Evolutionary conservation across 2,888 invertebrate species (phyloP), one percentile per base, ranked within the genome.

Genomic region (Erebia palarica): DNA sequence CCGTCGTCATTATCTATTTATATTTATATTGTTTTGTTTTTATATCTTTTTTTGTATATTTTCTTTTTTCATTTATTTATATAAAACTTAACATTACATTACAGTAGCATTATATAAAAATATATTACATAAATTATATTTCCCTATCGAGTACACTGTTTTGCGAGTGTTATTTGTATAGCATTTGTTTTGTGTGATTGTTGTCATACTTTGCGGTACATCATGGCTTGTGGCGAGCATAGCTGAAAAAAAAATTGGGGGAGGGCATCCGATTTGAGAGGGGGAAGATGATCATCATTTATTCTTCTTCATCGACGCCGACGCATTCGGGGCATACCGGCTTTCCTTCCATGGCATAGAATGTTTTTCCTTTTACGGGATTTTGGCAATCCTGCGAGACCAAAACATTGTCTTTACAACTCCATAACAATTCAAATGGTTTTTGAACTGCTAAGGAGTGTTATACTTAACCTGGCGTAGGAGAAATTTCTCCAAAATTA

Each of bases 291-390:
- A 77, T 84, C 88, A 89, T 90, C 81, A 80, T 81, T 90, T 92
- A 92, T 87, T 95, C 97, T 83, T 97, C 97, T 86, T 98, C 98
- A 83, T 98, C 98, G 79, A 97, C 97, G 82, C 98, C 98, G 87
- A 97, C 97, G 94, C 98, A 98, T 92, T 96, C 95, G 71, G 97
- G 98, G 94, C 99, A 99, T 86, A 98, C 98, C 57, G 98, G 99
- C 91, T 98, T 97, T 83, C 98, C 98, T 94, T 99, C 98, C 95
- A 98, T 97, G 81, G 98, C 98, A 94, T 98, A 99, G 95, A 99
- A 99, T 75, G 98, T 98, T 90, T 98, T 98, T 86, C 98, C 98
- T 90, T 97, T 97, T 79, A 99, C 98, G 77, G 98, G 94, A 84
- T 96, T 95, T 94, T 97, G 97, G 95, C 99, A 99, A 91, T 99